Evolutionary conservation across 2,797 vertebrate genomes (phyloP), one percentile per base, ranked within the genome.

Genomic region (Yasuhikotakia modesta): DNA sequence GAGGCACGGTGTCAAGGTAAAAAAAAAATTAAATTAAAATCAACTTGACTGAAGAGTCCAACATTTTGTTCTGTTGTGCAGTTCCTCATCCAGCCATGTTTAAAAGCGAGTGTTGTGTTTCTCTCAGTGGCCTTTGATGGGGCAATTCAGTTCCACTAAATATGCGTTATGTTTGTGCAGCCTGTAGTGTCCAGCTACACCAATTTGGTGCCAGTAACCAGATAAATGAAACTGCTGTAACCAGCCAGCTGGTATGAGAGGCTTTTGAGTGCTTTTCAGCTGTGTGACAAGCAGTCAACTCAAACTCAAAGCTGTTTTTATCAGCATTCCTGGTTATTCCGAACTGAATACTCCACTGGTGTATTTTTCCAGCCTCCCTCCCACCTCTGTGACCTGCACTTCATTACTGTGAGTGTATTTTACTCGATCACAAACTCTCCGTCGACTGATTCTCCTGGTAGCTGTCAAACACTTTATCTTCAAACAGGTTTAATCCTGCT

Each of bases 401-500:
- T 70, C 67, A 71, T 70, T 63, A 43, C 46, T 14, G 30, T 13
- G 39, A 61, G 46, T 50, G 32, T 74, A 43, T 80, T 76, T 79
- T 46, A 64, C 17, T 65, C 43, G n/a, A 30, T 63, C 57, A 65
- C 46, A 35, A 10, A 65, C 60, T 66, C 55, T 70, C 65, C 57
- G 30, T 24, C 48, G 35, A 73, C 50, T 57, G 19, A 8, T 45
- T 65, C 69, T 65, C 39, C 32, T 60, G 79, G 60, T 83, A 83
- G 71, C 65, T 73, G 85, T 86, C 84, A 53, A 78, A 73, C 70
- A 79, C 84, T 87, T 82, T 85, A 52, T 86, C 83, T 82, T 71
- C 78, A 79, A 85, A 78, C 57, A 61, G 74, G 81, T 87, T 85
- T 91, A 90, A 91, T 91, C 89, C 87, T 70, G 43, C 76, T 74